Percentiles rank a stretch among this genome's conserved stretches.
phyloP scores from a whole-genome alignment of 2,113 vertebrate genomes.

The Platichthys flesus region DNA sequence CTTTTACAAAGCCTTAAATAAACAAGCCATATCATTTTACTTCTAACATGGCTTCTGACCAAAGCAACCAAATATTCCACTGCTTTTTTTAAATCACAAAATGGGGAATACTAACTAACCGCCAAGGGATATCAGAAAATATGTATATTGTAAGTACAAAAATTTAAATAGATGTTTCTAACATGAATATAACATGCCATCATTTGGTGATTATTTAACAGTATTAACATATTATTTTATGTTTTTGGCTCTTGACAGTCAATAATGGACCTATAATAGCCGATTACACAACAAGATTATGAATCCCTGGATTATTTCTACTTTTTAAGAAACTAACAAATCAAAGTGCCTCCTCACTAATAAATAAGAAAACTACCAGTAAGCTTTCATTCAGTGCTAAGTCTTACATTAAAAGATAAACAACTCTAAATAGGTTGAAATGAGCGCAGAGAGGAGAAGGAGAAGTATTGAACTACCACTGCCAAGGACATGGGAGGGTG shows the following conservation, averaged over 20 bases:
- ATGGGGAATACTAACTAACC: too few species aligned
- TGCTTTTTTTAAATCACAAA: too few species aligned
- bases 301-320: neutral
- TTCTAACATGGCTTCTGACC: too few species aligned
- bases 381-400: neutral
- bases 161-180: too few species aligned
- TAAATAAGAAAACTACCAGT: neutral
- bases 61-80: too few species aligned
- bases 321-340: neutral
- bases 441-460: constrained; percentile 3
- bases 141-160: too few species aligned
- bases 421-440: constrained; percentile 9
- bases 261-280: too few species aligned
- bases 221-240: neutral
- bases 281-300: neutral
- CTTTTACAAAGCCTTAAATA: too few species aligned
- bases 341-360: neutral
- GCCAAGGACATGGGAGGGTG: constrained; percentile 52
- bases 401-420: constrained; percentile 11
- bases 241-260: too few species aligned
- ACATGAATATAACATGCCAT: too few species aligned
- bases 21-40: too few species aligned
- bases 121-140: too few species aligned
- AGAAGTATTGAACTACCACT: constrained; percentile 40
- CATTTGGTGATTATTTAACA: neutral